phyloP scores from a whole-genome alignment of 1,140 invertebrate species.

The Ceratina calcarata region DNA sequence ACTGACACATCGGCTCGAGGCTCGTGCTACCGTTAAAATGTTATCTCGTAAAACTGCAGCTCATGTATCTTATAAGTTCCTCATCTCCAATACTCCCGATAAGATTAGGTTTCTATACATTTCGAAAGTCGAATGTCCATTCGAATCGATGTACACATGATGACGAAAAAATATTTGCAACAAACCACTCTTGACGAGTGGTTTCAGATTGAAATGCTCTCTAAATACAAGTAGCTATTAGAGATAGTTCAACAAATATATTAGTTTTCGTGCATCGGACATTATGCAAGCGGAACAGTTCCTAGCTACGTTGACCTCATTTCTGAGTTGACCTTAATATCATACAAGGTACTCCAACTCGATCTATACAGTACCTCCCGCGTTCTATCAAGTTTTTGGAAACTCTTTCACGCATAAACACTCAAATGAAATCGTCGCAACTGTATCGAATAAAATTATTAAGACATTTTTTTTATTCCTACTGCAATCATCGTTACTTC shows the following conservation, averaged over 20 bases:
- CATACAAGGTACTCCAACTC: slow-evolving; percentile 42
- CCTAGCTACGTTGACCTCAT: slow-evolving; percentile 71
- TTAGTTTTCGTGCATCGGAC: slow-evolving; percentile 29
- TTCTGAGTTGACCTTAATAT: slow-evolving; percentile 72
- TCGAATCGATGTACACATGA: too few relatives aligned
- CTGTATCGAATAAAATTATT: too few relatives aligned
- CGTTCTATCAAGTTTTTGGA: slow-evolving; percentile 29
- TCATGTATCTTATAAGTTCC: slow-evolving; percentile 53
- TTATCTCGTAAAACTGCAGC: slow-evolving; percentile 53
- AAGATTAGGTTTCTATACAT: slow-evolving; percentile 10
- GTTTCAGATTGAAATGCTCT: background rate
- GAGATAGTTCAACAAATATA: slow-evolving; percentile 17
- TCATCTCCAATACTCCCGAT: slow-evolving; percentile 16
- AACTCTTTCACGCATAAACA: background rate
- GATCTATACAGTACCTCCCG: slow-evolving; percentile 27
- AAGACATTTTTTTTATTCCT: background rate
- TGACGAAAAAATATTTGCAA: background rate
- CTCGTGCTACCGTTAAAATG: slow-evolving; percentile 49
- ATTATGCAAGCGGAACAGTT: slow-evolving; percentile 55
- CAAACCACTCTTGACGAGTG: background rate
- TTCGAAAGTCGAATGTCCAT: background rate
- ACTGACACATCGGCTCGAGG: slow-evolving; percentile 40
- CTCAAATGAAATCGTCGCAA: too few relatives aligned
- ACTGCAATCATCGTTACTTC: background rate
- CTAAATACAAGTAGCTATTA: background rate